These are phyloP conservation scores for Fissipunctia ypsillon DNA, from an alignment of 2,888 invertebrate genomes.

Conservation along the genomic window DNA sequence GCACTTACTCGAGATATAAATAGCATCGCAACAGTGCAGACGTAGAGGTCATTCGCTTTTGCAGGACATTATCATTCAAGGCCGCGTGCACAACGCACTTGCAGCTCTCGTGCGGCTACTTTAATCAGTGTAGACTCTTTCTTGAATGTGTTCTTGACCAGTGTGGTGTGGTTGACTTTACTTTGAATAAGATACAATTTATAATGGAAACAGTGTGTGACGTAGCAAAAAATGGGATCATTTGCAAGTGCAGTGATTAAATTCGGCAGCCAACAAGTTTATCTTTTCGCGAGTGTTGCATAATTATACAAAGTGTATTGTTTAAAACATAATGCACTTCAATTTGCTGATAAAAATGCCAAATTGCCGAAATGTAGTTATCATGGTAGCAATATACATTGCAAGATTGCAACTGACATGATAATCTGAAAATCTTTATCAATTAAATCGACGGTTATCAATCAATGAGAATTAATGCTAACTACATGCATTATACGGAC, in stretches of 20 bases:
- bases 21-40: background rate
- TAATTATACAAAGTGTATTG: background rate
- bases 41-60: slow-evolving; percentile 42
- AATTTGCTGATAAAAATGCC: slow-evolving; percentile 5
- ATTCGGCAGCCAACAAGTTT: background rate
- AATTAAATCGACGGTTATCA: slow-evolving; percentile 17
- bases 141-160: background rate
- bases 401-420: slow-evolving; percentile 9
- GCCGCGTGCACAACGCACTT: background rate
- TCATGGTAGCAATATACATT: slow-evolving; percentile 29
- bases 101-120: background rate
- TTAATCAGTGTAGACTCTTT: background rate
- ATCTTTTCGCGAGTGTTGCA: background rate
- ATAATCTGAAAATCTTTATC: slow-evolving; percentile 33
- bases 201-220: background rate
- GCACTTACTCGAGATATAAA: background rate
- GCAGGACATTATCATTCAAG: slow-evolving; percentile 30
- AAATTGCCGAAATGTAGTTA: background rate
- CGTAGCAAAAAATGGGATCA: background rate
- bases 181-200: background rate
- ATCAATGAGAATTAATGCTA: slow-evolving; percentile 39
- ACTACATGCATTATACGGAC: slow-evolving; percentile 41
- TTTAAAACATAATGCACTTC: background rate
- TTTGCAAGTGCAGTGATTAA: slow-evolving; percentile 13
- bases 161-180: background rate